Conservation (phyloP, 2,797 vertebrate genomes). For the Triplophysa bombifrons region DNA sequence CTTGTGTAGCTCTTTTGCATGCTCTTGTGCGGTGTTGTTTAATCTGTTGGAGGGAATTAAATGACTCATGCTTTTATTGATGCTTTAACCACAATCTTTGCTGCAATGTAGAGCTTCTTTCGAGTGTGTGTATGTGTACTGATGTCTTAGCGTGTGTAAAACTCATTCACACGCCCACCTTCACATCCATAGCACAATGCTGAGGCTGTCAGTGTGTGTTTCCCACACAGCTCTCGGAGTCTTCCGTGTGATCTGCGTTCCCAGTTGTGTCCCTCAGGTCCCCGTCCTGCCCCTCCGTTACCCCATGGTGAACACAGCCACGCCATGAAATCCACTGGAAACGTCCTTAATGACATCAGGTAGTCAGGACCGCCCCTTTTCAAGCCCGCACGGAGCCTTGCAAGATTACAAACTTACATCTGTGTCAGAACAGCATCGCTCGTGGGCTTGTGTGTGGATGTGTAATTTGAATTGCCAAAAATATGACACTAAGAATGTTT, state of each 20-base stretch:
- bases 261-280: conserved; percentile 82
- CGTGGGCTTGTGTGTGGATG: conserved; percentile 6
- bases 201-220: conserved; percentile 74
- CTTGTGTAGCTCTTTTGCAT: conserved; percentile 26
- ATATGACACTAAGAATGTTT: neutral
- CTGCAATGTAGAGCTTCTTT: conserved; percentile 3
- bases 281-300: conserved; percentile 80
- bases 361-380: conserved; percentile 72
- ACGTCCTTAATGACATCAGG: conserved; percentile 92
- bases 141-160: neutral
- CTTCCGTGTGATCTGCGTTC: conserved; percentile 89
- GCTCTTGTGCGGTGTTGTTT: neutral
- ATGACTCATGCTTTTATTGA: neutral
- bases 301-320: conserved; percentile 83
- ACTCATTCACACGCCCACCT: conserved; percentile 35
- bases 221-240: conserved; percentile 89
- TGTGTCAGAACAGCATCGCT: neutral
- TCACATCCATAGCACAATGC: conserved; percentile 46
- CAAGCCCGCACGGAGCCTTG: neutral
- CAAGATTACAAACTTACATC: neutral
- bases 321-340: conserved; percentile 79
- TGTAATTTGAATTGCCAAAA: neutral
- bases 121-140: conserved; percentile 28
- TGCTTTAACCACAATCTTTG: conserved; percentile 30
- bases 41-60: conserved; percentile 11